These are phyloP conservation scores for Lepidurus couesii DNA, from an alignment of 1,140 invertebrate species.

Conservation along the genomic window DNA sequence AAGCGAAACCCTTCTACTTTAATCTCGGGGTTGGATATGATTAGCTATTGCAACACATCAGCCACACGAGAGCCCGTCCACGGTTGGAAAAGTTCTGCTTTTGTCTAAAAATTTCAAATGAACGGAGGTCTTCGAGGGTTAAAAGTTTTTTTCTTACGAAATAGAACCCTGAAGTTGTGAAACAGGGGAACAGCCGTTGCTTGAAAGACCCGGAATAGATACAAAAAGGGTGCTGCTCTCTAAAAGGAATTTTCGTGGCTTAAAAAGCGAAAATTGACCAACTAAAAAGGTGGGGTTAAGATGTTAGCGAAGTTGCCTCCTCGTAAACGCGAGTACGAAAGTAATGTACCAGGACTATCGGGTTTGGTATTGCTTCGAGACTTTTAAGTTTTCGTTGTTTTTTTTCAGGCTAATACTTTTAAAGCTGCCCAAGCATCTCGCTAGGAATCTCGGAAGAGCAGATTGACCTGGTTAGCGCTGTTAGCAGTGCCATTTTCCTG, in stretches of 20 bases:
- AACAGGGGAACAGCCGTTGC: too few species aligned
- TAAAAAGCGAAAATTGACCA: conserved; percentile 6
- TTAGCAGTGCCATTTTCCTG: neutral
- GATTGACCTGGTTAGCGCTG: neutral
- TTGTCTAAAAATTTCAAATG: too few species aligned
- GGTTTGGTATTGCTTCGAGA: neutral
- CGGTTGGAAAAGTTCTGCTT: too few species aligned
- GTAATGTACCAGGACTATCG: neutral
- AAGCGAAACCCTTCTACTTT: neutral
- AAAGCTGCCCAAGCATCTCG: neutral
- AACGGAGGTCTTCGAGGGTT: too few species aligned
- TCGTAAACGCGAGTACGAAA: neutral
- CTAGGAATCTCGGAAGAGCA: neutral
- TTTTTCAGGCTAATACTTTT: neutral
- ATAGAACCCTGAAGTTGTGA: too few species aligned
- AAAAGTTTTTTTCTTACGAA: too few species aligned
- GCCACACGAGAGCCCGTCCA: too few species aligned
- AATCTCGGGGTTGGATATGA: too few species aligned
- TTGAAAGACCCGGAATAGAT: too few species aligned
- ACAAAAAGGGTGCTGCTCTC: neutral
- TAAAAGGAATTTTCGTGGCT: neutral
- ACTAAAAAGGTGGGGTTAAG: neutral
- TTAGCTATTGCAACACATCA: too few species aligned
- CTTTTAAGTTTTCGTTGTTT: neutral
- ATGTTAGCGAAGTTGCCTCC: neutral